A percentile compares a stretch with the other conserved stretches of the same genome.
phyloP scores from a whole-genome alignment of 2,797 vertebrate genomes.

The Hippoglossus hippoglossus region DNA sequence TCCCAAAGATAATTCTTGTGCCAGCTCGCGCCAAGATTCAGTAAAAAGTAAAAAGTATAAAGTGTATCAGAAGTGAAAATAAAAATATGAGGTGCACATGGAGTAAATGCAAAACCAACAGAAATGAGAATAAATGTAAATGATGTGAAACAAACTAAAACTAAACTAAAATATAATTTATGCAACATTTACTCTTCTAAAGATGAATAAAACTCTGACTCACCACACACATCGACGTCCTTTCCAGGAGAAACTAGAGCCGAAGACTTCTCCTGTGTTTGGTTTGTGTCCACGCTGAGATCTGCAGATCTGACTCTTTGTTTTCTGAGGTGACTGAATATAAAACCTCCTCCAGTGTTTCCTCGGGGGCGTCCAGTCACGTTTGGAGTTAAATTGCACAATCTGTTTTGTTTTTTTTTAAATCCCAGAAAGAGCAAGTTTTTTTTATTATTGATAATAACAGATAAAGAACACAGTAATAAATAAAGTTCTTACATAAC shows the following conservation, averaged over 20 bases:
- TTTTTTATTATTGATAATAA: neutral
- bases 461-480: neutral
- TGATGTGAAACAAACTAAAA: too few species aligned
- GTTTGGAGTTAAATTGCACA: conserved; percentile 10
- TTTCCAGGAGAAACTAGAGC: conserved; percentile 1
- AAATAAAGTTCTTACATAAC: conserved; percentile 34
- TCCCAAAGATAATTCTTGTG: too few species aligned
- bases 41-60: too few species aligned
- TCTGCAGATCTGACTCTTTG: conserved; percentile 17
- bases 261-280: neutral
- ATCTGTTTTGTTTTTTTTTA: neutral
- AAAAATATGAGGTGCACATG: too few species aligned
- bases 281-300: neutral
- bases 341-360: conserved; percentile 16
- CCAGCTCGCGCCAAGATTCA: too few species aligned
- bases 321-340: conserved; percentile 4
- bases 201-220: too few species aligned
- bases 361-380: neutral
- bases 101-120: too few species aligned
- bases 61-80: too few species aligned
- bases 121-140: too few species aligned
- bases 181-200: too few species aligned
- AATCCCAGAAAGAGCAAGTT: neutral
- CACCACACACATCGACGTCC: neutral
- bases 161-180: too few species aligned